phyloP scores from a whole-genome alignment of 2,113 vertebrate genomes.

The human region GRCh38 chr2:28589001-28589500 shows the following conservation, averaged over 20 bases:
- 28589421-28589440: neutral
- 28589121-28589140: too few species aligned
- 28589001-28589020: too few species aligned
- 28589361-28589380: neutral
- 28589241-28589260: neutral
- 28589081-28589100: too few species aligned
- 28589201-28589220: neutral
- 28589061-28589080: too few species aligned
- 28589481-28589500: slow-evolving; percentile 83
- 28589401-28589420: neutral
- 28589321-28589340: neutral
- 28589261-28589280: neutral
- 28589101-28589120: too few species aligned
- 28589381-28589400: accelerated
- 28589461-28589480: slow-evolving; percentile 80
- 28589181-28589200: neutral
- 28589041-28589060: too few species aligned
- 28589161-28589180: too few species aligned
- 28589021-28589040: too few species aligned
- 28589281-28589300: neutral
- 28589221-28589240: neutral
- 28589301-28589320: neutral
- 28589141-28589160: too few species aligned
- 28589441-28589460: slow-evolving; percentile 77
- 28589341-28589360: neutral